Percentiles rank a stretch among this genome's conserved stretches.
These are phyloP conservation scores for Pectinophora gossypiella DNA, from an alignment of 1,140 invertebrate species.

Conservation along the genomic window DNA sequence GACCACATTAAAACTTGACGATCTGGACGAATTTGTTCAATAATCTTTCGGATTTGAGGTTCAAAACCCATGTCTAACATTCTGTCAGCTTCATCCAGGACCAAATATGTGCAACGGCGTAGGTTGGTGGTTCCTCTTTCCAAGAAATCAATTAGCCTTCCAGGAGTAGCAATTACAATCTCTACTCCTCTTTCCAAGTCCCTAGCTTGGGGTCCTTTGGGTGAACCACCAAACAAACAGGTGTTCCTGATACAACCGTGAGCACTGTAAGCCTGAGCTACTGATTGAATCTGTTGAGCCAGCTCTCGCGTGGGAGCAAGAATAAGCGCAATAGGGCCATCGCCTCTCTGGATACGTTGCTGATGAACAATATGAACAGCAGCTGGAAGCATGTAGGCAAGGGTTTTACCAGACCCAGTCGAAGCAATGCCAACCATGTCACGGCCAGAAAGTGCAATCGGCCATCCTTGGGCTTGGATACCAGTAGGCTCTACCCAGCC, in stretches of 20 bases:
- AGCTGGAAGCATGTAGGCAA: constrained; percentile 89
- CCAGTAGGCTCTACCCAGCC: constrained; percentile 90
- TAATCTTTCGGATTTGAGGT: constrained; percentile 98
- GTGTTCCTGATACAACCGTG: constrained; percentile 90
- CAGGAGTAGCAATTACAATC: constrained; percentile 97
- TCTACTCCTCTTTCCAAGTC: constrained; percentile 94
- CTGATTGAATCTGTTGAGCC: constrained; percentile 98
- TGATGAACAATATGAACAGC: constrained; percentile 86
- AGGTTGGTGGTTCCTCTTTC: constrained; percentile 95
- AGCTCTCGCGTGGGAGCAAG: constrained; percentile 97
- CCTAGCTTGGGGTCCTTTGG: constrained; percentile 94
- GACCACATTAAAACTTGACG: constrained; percentile 99
- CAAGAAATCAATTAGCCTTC: constrained; percentile 97
- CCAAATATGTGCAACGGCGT: constrained; percentile 94
- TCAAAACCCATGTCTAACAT: constrained; percentile 99
- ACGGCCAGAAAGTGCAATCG: constrained; percentile 92
- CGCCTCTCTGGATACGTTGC: constrained; percentile 82
- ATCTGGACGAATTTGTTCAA: constrained; percentile 96
- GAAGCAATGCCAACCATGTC: constrained; percentile 97
- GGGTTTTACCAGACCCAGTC: constrained; percentile 94
- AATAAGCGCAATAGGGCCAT: constrained; percentile 95
- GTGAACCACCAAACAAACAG: constrained; percentile 98
- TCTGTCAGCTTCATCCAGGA: constrained; percentile 95
- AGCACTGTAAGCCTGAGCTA: constrained; percentile 92
- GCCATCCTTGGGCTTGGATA: constrained; percentile 94